These are phyloP conservation scores for Sciurus carolinensis DNA, from an alignment of 2,797 vertebrate species.

Conservation along the genomic window DNA sequence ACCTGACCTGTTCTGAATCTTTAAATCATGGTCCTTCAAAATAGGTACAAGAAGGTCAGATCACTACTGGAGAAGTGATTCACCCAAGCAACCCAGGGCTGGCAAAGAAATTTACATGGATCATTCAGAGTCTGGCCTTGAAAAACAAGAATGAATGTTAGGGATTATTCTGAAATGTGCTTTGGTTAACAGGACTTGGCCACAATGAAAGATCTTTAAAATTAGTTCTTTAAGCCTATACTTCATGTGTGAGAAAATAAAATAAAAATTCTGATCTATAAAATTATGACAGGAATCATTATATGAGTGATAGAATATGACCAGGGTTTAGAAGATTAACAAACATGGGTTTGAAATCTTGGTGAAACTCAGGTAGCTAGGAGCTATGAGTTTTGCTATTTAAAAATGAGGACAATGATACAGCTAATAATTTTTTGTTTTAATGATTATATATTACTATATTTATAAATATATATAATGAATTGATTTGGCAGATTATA, in stretches of 20 bases:
- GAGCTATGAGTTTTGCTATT: background rate
- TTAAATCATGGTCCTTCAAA: background rate
- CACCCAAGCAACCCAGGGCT: background rate
- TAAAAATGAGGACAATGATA: background rate
- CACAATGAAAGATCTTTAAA: background rate
- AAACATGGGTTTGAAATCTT: background rate
- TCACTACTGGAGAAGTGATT: background rate
- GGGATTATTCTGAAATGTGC: background rate
- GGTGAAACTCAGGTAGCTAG: background rate
- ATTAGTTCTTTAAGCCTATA: background rate
- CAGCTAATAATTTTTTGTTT: background rate
- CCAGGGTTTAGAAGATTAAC: background rate
- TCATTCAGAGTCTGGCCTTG: background rate
- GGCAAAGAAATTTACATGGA: background rate
- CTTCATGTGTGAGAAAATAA: background rate
- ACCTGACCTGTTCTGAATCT: background rate
- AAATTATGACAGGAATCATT: background rate
- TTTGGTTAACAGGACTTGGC: background rate
- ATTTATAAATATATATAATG: background rate
- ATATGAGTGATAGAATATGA: background rate
- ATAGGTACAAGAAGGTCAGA: background rate
- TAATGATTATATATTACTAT: background rate
- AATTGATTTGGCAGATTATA: background rate
- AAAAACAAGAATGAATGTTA: background rate
- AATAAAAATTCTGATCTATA: background rate